Percentiles rank a stretch among this genome's conserved stretches.
phyloP scores from a whole-genome alignment of 2,888 invertebrate genomes.

The Terebella lapidaria region DNA sequence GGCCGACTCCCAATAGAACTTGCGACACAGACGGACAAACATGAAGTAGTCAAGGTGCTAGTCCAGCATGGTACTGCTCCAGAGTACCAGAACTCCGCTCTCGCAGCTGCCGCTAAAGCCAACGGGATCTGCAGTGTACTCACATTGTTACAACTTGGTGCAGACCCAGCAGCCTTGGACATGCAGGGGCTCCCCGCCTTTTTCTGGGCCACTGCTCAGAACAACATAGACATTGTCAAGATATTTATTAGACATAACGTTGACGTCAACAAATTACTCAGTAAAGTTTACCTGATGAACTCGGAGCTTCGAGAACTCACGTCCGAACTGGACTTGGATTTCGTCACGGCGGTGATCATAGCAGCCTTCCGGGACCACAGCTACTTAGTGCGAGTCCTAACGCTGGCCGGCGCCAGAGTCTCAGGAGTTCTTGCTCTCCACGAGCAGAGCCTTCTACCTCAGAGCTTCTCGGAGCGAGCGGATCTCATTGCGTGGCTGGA shows the following conservation, averaged over 20 bases:
- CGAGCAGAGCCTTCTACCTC: neutral
- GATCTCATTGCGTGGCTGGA: neutral
- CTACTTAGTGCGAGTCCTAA: conserved; percentile 1
- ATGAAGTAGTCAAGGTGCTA: conserved; percentile 4
- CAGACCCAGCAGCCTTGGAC: conserved; percentile 2
- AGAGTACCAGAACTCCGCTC: conserved; percentile 4
- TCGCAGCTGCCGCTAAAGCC: conserved; percentile 5
- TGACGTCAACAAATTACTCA: conserved; percentile 3
- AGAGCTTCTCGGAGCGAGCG: neutral
- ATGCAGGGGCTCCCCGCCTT: conserved; percentile 9
- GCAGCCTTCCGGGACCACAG: conserved; percentile 1
- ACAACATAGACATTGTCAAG: conserved; percentile 2
- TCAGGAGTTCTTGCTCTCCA: neutral
- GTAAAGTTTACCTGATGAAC: conserved; percentile 3
- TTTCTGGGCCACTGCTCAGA: conserved; percentile 4
- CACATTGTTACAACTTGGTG: conserved; percentile 2
- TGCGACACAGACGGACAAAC: conserved; percentile 11
- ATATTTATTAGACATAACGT: conserved; percentile 4
- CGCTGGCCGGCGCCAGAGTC: neutral
- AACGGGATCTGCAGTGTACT: conserved; percentile 1
- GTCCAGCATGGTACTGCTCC: neutral
- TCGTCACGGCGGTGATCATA: conserved; percentile 1
- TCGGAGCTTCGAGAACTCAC: neutral
- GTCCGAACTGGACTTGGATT: neutral
- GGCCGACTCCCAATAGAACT: conserved; percentile 10